Percentiles rank a stretch among this genome's conserved stretches.
Evolutionary conservation across 1,140 invertebrate genomes (phyloP).

Genomic region (Pissodes strobi): DNA sequence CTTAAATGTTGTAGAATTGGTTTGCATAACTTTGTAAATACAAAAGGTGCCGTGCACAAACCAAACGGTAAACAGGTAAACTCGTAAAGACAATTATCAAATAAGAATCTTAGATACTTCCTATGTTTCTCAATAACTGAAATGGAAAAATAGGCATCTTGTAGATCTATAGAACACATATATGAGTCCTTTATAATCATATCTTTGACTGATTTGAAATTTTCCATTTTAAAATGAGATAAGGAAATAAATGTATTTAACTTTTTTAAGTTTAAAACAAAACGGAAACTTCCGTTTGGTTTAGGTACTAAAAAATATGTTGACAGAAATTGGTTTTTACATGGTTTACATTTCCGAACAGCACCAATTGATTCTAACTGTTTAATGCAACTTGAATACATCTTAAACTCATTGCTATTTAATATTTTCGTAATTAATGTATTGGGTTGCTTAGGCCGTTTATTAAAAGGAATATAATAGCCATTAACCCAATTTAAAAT

Average conservation of each 20-base stretch:
- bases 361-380: no score
- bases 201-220: background rate
- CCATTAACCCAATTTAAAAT: no score
- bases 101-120: slow-evolving; percentile 48
- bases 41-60: slow-evolving; percentile 24
- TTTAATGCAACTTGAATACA: no score
- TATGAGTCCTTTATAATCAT: background rate
- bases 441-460: no score
- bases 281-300: background rate
- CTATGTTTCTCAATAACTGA: slow-evolving; percentile 28
- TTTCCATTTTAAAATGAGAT: slow-evolving; percentile 6
- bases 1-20: slow-evolving; percentile 24
- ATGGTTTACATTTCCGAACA: no score
- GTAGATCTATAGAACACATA: slow-evolving; percentile 40
- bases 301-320: no score
- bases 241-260: no score
- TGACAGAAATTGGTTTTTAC: no score
- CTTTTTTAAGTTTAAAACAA: slow-evolving; percentile 8
- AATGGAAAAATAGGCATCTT: slow-evolving; percentile 35
- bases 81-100: slow-evolving; percentile 33
- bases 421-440: no score
- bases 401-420: no score
- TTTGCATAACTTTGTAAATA: slow-evolving; percentile 41
- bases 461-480: no score
- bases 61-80: slow-evolving; percentile 40